A percentile compares a stretch with the other conserved stretches of the same genome.
These are phyloP conservation scores for Temnopleurus reevesii DNA, from an alignment of 53 echinoderm and acorn worm species.

Conservation along the genomic window DNA sequence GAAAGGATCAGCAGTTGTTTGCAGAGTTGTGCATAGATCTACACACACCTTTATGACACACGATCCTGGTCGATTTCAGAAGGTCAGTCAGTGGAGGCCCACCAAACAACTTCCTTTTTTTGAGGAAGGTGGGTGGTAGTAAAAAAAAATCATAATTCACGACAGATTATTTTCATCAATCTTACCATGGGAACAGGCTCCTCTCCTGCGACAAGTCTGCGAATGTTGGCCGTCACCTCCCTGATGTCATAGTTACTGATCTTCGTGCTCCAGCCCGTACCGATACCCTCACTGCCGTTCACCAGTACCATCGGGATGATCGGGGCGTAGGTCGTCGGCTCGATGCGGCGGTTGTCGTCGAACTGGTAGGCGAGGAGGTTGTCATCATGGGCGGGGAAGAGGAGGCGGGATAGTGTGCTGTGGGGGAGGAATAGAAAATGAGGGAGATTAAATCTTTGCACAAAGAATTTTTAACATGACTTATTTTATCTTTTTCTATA, in stretches of 20 bases:
- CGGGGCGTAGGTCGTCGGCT: slow-evolving; percentile 93
- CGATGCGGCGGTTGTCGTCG: slow-evolving; percentile 93
- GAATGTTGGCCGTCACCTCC: slow-evolving; percentile 78
- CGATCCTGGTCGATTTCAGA: no score
- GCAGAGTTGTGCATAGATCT: no score
- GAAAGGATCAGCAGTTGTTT: neutral
- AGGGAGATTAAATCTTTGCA: no score
- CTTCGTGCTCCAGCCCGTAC: slow-evolving; percentile 99
- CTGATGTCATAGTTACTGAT: slow-evolving; percentile 85
- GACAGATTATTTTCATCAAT: neutral
- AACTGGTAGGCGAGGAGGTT: slow-evolving; percentile 72
- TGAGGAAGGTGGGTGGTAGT: neutral
- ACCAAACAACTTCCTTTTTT: no score
- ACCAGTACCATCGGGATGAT: slow-evolving; percentile 97
- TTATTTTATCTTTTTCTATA: no score
- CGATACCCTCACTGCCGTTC: slow-evolving; percentile 95
- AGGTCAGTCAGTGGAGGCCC: neutral
- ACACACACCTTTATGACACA: no score
- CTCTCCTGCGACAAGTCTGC: slow-evolving; percentile 82
- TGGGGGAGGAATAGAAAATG: neutral
- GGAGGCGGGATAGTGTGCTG: slow-evolving; percentile 76
- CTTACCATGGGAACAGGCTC: slow-evolving; percentile 93
- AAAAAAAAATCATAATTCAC: no score
- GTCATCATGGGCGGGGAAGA: slow-evolving; percentile 79
- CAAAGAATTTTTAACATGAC: no score